Evolutionary conservation across 2,797 vertebrate genomes (phyloP).

Genomic region (Gambusia yucatana): DNA sequence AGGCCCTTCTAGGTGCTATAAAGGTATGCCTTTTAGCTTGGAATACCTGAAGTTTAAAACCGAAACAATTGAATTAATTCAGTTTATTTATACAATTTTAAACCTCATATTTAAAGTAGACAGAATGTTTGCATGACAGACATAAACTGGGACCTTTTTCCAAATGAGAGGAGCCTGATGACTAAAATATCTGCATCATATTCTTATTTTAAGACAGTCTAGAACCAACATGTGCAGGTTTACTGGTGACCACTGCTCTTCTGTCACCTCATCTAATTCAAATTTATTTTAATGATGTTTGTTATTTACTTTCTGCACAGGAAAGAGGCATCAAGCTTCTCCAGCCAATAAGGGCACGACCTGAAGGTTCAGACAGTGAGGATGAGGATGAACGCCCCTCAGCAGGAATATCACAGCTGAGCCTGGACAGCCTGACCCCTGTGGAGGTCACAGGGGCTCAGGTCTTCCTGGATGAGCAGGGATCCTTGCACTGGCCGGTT

Average conservation of each 20-base stretch:
- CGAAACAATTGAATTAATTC: not conserved
- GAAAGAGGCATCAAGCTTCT: constrained; percentile 87
- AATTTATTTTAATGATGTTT: not conserved
- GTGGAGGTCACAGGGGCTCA: constrained; percentile 80
- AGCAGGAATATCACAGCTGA: constrained; percentile 70
- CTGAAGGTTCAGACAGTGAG: constrained; percentile 73
- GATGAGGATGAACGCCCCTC: constrained; percentile 69
- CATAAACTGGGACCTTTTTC: not conserved
- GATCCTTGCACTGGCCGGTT: constrained; percentile 90
- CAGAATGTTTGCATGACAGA: not conserved
- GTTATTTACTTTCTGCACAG: constrained; percentile 61
- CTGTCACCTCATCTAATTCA: not conserved
- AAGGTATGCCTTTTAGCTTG: constrained; percentile 57
- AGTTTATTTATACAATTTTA: not conserved
- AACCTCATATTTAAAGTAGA: not conserved
- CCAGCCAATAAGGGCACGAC: constrained; percentile 25
- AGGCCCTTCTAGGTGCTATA: constrained; percentile 82
- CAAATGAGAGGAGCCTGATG: not conserved
- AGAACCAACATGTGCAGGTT: not conserved
- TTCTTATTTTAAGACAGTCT: not conserved
- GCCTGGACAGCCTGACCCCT: constrained; percentile 79
- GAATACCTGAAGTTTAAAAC: not conserved
- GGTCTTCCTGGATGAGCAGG: constrained; percentile 86
- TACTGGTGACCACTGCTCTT: not conserved
- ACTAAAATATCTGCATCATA: not conserved